A percentile compares a stretch with the other conserved stretches of the same genome.
These are phyloP conservation scores for Onychostruthus taczanowskii DNA, from an alignment of 2,113 vertebrate species.

Conservation along the genomic window DNA sequence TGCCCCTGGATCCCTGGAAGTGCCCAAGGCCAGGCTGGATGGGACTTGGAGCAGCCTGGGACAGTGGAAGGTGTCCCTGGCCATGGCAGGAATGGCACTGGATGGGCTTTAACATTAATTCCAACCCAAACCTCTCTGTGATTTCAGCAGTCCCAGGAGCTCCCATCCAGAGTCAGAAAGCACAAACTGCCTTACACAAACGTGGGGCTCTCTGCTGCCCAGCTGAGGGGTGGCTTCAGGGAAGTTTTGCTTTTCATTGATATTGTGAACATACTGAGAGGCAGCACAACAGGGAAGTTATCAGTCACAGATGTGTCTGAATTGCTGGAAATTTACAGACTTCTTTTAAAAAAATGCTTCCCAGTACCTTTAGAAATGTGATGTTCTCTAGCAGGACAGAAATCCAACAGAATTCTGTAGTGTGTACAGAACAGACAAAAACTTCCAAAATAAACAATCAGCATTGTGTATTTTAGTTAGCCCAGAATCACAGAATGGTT, in stretches of 20 bases:
- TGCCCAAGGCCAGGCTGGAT: background rate
- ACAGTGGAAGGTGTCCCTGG: background rate
- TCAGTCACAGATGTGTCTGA: background rate
- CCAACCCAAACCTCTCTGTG: background rate
- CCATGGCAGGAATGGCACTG: background rate
- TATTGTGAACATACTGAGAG: background rate
- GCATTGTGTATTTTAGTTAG: background rate
- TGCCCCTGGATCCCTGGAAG: background rate
- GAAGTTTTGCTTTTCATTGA: background rate
- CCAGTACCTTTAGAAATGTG: background rate
- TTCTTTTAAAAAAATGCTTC: background rate
- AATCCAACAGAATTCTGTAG: background rate
- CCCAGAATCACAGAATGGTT: background rate
- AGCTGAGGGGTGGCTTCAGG: background rate
- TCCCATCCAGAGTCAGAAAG: background rate
- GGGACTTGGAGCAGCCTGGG: accelerated
- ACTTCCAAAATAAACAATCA: background rate
- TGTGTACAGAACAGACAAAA: background rate
- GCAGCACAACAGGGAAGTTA: background rate
- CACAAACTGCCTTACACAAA: background rate
- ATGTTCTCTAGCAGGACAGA: background rate
- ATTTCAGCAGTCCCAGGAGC: background rate
- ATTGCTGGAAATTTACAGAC: background rate
- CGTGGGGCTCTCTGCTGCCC: background rate
- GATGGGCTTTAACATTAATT: background rate